Evolutionary conservation across 2,797 vertebrate genomes (phyloP).

Genomic region (Manis crassicaudata): DNA sequence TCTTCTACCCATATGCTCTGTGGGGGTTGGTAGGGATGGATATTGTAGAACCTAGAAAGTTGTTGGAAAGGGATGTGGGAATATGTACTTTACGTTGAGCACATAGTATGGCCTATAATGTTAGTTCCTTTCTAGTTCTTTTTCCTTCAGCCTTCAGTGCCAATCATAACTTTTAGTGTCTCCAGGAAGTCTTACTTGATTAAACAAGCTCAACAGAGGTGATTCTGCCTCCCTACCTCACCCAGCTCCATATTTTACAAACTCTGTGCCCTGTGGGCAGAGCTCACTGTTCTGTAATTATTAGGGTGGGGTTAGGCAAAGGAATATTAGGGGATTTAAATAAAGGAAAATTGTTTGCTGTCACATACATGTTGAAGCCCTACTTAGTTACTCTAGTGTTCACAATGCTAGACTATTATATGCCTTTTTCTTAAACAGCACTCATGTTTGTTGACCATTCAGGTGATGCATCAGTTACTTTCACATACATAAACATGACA

Average conservation of each 20-base stretch:
- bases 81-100: not conserved
- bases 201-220: not conserved
- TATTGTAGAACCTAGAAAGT: not conserved
- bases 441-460: not conserved
- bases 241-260: not conserved
- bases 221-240: not conserved
- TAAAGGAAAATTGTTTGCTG: not conserved
- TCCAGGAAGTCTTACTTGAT: not conserved
- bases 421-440: not conserved
- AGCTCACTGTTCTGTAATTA: not conserved
- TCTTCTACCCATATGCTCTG: not conserved
- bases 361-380: not conserved
- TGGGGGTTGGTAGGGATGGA: not conserved
- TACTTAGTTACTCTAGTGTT: not conserved
- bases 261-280: not conserved
- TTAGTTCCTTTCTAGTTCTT: not conserved
- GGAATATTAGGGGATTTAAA: not conserved
- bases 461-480: not conserved
- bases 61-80: not conserved
- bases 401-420: not conserved
- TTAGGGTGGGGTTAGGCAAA: not conserved
- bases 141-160: not conserved
- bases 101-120: not conserved
- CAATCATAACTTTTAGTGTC: not conserved
- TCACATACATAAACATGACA: not conserved